A percentile compares a stretch with the other conserved stretches of the same genome.
These are phyloP conservation scores for Drosophila watanabei DNA, from an alignment of 1,140 invertebrate genomes.

Conservation along the genomic window DNA sequence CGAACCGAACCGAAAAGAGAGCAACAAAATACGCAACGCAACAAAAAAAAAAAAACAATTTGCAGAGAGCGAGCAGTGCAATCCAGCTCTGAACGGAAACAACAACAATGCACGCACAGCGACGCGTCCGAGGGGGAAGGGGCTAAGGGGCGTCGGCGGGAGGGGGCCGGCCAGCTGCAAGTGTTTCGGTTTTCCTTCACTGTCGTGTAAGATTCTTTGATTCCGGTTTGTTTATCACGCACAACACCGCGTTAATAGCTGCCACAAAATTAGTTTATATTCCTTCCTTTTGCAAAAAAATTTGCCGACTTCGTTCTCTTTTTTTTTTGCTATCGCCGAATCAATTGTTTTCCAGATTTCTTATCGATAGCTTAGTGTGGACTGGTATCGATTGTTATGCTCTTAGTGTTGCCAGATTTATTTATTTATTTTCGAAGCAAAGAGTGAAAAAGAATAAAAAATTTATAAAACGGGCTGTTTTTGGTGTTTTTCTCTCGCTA, in stretches of 20 bases:
- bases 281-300: constrained; percentile 1
- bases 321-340: not conserved
- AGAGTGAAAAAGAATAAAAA: too few species aligned
- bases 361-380: too few species aligned
- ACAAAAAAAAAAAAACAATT: not conserved
- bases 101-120: constrained; percentile 31
- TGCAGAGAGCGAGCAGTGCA: constrained; percentile 5
- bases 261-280: constrained; percentile 4
- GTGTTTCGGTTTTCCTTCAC: constrained; percentile 6
- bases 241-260: not conserved
- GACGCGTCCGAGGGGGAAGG: constrained; percentile 21
- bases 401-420: too few species aligned
- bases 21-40: constrained; percentile 1
- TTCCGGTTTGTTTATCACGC: not conserved
- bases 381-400: too few species aligned
- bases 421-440: too few species aligned
- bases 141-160: constrained; percentile 15
- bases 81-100: constrained; percentile 11
- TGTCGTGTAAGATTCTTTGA: not conserved
- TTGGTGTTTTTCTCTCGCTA: too few species aligned
- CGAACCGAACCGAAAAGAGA: constrained; percentile 19
- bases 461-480: too few species aligned
- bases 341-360: too few species aligned
- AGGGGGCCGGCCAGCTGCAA: constrained; percentile 23
- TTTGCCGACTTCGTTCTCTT: not conserved